Evolutionary conservation across 1,140 invertebrate genomes (phyloP).

Genomic region (Anoplolepis gracilipes): DNA sequence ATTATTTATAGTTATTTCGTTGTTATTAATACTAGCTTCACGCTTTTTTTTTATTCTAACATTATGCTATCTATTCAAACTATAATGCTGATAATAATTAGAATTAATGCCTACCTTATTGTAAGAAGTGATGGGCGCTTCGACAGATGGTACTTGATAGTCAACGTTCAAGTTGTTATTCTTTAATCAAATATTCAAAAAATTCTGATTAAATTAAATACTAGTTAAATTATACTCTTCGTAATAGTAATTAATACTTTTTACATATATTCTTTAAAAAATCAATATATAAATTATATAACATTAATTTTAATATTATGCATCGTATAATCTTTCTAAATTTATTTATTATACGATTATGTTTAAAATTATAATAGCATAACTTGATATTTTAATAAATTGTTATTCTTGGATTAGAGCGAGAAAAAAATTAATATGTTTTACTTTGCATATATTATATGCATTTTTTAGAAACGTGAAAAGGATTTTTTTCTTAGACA

Average conservation of each 20-base stretch:
- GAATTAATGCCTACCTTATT: conserved; percentile 38
- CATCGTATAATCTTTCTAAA: not conserved
- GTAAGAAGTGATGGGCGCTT: conserved; percentile 41
- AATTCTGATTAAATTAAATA: not conserved
- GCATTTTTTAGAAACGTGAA: not conserved
- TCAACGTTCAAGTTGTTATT: not conserved
- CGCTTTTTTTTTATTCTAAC: not conserved
- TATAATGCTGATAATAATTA: not conserved
- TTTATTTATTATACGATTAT: not conserved
- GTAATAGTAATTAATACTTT: not conserved
- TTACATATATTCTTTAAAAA: not conserved
- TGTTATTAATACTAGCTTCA: not conserved
- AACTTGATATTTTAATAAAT: not conserved
- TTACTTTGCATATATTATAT: not conserved
- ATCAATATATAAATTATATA: not conserved
- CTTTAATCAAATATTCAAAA: conserved; percentile 24
- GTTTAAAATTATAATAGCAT: not conserved
- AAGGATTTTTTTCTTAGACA: not conserved
- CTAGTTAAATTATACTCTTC: not conserved
- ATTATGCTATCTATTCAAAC: not conserved
- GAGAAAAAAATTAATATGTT: not conserved
- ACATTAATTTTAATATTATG: conserved; percentile 6
- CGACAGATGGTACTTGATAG: not conserved
- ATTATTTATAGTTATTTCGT: not conserved
- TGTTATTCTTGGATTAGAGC: not conserved